These are phyloP conservation scores for Vanessa cardui DNA, from an alignment of 2,888 invertebrate genomes.

Conservation along the genomic window DNA sequence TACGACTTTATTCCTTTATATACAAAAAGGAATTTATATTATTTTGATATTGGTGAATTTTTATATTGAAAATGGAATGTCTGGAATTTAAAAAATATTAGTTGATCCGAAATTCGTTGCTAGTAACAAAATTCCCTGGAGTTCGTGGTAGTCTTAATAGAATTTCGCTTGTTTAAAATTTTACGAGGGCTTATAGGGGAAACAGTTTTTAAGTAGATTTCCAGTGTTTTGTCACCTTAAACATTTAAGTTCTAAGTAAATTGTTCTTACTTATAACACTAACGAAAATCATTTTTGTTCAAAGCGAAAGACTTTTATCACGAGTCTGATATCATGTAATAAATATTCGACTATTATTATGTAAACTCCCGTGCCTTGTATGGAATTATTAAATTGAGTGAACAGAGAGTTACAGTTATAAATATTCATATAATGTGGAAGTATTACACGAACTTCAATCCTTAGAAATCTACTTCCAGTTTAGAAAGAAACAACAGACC, in stretches of 20 bases:
- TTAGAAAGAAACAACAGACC: too few relatives aligned
- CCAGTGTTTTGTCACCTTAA: slow-evolving; percentile 12
- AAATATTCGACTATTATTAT: too few relatives aligned
- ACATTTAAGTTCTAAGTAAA: not conserved
- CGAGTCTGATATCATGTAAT: too few relatives aligned
- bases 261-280: not conserved
- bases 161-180: slow-evolving; percentile 29
- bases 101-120: not conserved
- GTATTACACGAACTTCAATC: too few relatives aligned
- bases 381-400: too few relatives aligned
- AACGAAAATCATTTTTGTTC: not conserved
- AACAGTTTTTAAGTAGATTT: slow-evolving; percentile 34
- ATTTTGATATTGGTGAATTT: not conserved
- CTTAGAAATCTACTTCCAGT: too few relatives aligned
- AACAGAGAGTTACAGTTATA: too few relatives aligned
- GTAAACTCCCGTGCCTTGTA: too few relatives aligned
- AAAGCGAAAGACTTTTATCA: not conserved
- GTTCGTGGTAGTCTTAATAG: slow-evolving; percentile 19
- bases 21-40: too few relatives aligned
- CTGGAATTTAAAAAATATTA: not conserved
- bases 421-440: too few relatives aligned
- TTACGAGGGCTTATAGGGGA: slow-evolving; percentile 20
- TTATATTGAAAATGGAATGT: not conserved
- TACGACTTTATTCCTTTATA: too few relatives aligned
- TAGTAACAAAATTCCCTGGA: not conserved